A percentile compares a stretch with the other conserved stretches of the same genome.
phyloP scores from a whole-genome alignment of 2,888 invertebrate genomes.

The Polydesmus complanatus region DNA sequence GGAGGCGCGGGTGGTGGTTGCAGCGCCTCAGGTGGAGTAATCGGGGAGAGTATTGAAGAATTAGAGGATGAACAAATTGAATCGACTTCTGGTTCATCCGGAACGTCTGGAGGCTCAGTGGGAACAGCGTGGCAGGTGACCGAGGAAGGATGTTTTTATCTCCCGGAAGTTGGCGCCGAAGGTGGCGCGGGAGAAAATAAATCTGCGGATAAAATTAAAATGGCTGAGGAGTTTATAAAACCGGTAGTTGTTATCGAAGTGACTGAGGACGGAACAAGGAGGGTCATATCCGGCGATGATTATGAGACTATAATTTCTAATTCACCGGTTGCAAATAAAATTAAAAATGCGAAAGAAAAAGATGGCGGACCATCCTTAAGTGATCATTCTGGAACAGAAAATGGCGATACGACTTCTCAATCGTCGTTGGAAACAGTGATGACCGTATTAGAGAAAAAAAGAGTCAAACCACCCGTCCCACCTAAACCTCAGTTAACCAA shows the following conservation, averaged over 20 bases:
- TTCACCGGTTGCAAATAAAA: neutral
- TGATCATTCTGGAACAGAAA: conserved; percentile 8
- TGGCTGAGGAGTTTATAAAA: neutral
- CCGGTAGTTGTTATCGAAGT: conserved; percentile 6
- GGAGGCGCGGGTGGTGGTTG: neutral
- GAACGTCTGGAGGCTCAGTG: neutral
- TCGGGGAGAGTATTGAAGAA: neutral
- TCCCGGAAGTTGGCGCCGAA: conserved; percentile 7
- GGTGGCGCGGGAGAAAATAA: neutral
- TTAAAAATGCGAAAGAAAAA: neutral
- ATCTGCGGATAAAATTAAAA: neutral
- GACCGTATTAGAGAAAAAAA: conserved; percentile 11
- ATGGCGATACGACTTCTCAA: conserved; percentile 13
- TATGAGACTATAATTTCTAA: neutral
- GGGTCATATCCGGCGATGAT: neutral
- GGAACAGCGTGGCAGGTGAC: conserved; percentile 11
- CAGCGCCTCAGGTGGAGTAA: neutral
- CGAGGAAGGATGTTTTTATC: conserved; percentile 12
- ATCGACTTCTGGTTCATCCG: conserved; percentile 3
- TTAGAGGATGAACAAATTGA: neutral
- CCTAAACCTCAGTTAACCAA: neutral
- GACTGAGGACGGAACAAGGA: conserved; percentile 4
- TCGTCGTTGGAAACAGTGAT: conserved; percentile 14
- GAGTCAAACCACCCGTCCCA: neutral
- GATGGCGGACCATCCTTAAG: conserved; percentile 1